Conservation (phyloP, 2,113 vertebrate genomes). For the Sphaerodactylus townsendi region DNA sequence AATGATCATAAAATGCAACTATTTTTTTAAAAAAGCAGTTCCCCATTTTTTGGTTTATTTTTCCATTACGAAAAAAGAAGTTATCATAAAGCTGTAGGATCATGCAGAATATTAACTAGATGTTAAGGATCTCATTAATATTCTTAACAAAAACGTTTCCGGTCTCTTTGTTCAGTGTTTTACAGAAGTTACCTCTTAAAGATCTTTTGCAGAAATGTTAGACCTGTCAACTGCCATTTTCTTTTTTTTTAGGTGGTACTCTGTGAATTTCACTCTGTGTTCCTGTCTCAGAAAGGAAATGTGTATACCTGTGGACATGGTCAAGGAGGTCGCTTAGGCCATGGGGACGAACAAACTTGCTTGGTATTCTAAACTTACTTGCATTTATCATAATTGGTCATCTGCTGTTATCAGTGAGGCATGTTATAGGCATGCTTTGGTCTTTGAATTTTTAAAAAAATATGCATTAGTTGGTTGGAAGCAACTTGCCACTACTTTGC, state of each 20-base stretch:
- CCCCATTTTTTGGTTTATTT: too few species aligned
- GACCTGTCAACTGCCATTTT: neutral
- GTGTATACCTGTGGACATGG: conserved; percentile 97
- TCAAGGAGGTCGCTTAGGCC: conserved; percentile 95
- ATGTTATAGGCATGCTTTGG: neutral
- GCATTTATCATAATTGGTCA: conserved; percentile 3
- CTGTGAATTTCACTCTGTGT: conserved; percentile 97
- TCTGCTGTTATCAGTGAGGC: neutral
- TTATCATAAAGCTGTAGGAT: neutral
- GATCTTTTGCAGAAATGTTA: neutral
- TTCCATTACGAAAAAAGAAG: neutral
- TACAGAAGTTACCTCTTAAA: neutral
- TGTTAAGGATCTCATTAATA: neutral
- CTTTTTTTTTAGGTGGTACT: conserved; percentile 85
- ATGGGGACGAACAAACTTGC: conserved; percentile 96
- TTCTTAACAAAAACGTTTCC: neutral
- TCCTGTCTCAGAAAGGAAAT: conserved; percentile 95
- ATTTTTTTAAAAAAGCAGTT: too few species aligned
- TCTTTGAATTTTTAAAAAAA: neutral
- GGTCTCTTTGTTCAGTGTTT: neutral
- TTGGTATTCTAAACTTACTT: conserved; percentile 77
- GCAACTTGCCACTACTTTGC: neutral
- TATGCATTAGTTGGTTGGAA: neutral
- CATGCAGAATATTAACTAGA: neutral
- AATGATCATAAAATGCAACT: too few species aligned